phyloP scores from a whole-genome alignment of 64 coral and sea anemone genomes.

The Pachyseris speciosa region DNA sequence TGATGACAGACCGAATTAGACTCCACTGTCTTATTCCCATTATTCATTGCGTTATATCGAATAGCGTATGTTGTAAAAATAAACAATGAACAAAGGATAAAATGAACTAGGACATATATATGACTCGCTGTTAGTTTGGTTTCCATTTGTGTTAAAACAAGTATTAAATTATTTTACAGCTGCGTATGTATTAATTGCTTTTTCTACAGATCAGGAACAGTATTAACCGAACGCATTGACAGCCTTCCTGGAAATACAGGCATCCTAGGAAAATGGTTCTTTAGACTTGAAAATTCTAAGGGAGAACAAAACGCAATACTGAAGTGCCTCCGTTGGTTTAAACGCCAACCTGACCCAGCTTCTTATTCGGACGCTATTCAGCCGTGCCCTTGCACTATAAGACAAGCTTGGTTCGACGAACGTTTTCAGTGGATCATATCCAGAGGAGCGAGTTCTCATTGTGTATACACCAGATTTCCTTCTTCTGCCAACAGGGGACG shows the following conservation, averaged over 20 bases:
- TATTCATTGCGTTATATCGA: too few species aligned
- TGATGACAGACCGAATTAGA: too few species aligned
- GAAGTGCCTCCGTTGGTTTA: slow-evolving; percentile 12
- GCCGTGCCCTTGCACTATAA: slow-evolving; percentile 38
- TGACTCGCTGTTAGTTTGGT: too few species aligned
- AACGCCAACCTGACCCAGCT: neutral
- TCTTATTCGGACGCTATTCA: neutral
- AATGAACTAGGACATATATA: too few species aligned
- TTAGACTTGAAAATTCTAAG: slow-evolving; percentile 6
- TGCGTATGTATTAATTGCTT: too few species aligned
- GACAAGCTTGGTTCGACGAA: slow-evolving; percentile 42
- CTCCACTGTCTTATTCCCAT: too few species aligned
- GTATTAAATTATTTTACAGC: too few species aligned
- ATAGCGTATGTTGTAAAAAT: too few species aligned
- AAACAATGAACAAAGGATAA: too few species aligned
- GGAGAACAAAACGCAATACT: neutral
- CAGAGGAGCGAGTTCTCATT: neutral
- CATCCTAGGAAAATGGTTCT: slow-evolving; percentile 54
- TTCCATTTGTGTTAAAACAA: too few species aligned
- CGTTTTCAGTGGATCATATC: neutral
- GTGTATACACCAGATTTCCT: slow-evolving; percentile 32
- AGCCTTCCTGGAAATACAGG: neutral
- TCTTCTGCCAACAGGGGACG: neutral
- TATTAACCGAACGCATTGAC: neutral
- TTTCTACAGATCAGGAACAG: neutral